Conservation (phyloP, 2,888 invertebrate species). For the Sturmia bella region DNA sequence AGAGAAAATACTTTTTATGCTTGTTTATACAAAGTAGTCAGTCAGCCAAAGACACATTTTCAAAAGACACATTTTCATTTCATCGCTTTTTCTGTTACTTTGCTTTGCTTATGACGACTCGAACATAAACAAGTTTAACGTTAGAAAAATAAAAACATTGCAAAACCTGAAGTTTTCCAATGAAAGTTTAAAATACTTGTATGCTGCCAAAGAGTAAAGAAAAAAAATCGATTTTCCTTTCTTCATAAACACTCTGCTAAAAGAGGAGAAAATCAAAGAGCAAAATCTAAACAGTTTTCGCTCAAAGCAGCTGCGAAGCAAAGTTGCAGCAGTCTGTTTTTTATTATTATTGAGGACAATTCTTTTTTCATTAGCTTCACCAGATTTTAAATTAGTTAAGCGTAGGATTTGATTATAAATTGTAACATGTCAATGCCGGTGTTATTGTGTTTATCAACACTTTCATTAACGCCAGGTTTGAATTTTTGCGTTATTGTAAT, state of each 20-base stretch:
- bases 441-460: constrained; percentile 14
- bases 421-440: constrained; percentile 18
- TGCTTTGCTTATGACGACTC: background rate
- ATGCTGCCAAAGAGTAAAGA: constrained; percentile 14
- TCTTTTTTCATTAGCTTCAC: constrained; percentile 9
- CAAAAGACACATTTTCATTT: background rate
- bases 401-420: constrained; percentile 60
- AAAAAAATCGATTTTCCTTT: constrained; percentile 44
- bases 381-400: constrained; percentile 56
- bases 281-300: constrained; percentile 17
- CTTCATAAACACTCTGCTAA: constrained; percentile 6
- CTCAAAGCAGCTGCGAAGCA: too few species aligned
- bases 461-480: background rate
- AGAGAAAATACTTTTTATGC: background rate
- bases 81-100: constrained; percentile 1
- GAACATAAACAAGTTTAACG: constrained; percentile 32
- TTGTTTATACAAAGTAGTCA: background rate
- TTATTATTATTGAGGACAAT: constrained; percentile 18
- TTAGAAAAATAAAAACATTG: background rate
- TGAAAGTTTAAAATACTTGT: constrained; percentile 45
- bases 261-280: background rate
- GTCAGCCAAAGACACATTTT: background rate
- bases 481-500: background rate
- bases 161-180: constrained; percentile 57
- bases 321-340: background rate